Conservation (phyloP, 2,113 vertebrate genomes). For the Dipodomys merriami region DNA sequence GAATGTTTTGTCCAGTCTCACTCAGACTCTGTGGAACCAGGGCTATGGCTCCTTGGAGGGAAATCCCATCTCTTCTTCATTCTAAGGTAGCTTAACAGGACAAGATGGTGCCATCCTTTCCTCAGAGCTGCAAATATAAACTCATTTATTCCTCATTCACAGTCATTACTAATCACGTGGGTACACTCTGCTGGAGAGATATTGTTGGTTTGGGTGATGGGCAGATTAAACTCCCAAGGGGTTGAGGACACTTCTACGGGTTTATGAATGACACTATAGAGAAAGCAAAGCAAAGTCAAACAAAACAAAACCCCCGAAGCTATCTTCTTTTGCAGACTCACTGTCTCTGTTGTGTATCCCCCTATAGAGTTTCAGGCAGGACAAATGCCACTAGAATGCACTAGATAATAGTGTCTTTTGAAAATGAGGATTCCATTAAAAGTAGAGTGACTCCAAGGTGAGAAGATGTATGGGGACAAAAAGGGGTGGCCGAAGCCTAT, state of each 20-base stretch:
- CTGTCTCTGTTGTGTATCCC: not conserved
- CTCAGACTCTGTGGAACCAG: conserved; percentile 61
- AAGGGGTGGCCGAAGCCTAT: not conserved
- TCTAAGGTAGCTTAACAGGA: conserved; percentile 25
- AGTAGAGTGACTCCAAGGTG: conserved; percentile 1
- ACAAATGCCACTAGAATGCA: not conserved
- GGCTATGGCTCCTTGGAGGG: conserved; percentile 48
- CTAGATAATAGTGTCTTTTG: not conserved
- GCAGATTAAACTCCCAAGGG: not conserved
- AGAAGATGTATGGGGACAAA: not conserved
- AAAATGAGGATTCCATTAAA: not conserved
- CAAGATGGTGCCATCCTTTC: conserved; percentile 6
- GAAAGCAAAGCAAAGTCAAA: not conserved
- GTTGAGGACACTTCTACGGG: not conserved
- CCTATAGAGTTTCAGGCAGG: not conserved
- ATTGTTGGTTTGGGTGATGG: not conserved
- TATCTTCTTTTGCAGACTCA: not conserved
- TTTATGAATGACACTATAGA: not conserved
- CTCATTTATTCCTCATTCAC: not conserved
- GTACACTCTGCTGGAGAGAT: not conserved
- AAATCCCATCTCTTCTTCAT: conserved; percentile 24
- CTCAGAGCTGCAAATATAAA: conserved; percentile 19
- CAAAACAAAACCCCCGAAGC: no score
- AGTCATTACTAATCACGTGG: not conserved
- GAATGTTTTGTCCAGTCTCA: not conserved